These are phyloP conservation scores for Phenacoccus solenopsis DNA, from an alignment of 1,140 invertebrate species.

Conservation along the genomic window DNA sequence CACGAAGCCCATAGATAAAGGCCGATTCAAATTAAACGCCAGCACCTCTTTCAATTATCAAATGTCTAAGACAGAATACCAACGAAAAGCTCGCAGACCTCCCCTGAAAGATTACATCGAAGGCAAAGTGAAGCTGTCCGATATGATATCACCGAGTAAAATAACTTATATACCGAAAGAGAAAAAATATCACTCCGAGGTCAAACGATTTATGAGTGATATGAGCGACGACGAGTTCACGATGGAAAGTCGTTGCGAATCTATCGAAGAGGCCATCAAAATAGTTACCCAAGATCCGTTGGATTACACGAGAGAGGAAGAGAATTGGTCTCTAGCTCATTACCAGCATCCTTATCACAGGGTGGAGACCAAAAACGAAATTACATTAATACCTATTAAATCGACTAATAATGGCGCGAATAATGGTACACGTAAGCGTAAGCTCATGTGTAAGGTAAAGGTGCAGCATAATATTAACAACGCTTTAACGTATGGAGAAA, in stretches of 20 bases:
- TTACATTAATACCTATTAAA: not conserved
- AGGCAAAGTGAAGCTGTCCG: not conserved
- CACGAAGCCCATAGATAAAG: not conserved
- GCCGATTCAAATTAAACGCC: not conserved
- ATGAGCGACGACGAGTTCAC: not conserved
- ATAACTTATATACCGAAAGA: slow-evolving; percentile 7
- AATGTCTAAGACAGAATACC: not conserved
- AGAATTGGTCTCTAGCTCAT: not conserved
- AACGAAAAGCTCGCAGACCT: not conserved
- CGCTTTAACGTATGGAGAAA: not conserved
- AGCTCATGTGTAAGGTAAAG: slow-evolving; percentile 5
- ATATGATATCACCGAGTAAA: slow-evolving; percentile 9
- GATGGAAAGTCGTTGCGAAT: not conserved
- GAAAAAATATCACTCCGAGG: not conserved
- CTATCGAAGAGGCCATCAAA: not conserved
- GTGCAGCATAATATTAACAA: not conserved
- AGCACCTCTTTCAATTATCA: not conserved
- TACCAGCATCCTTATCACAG: not conserved
- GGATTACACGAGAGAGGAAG: not conserved
- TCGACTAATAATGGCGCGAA: too few relatives aligned
- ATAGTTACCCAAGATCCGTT: not conserved
- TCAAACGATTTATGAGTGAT: not conserved
- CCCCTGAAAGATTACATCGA: slow-evolving; percentile 7
- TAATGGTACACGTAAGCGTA: not conserved
- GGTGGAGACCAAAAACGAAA: not conserved